Evolutionary conservation across 2,113 vertebrate species (phyloP), one percentile per base, ranked within the genome.

Genomic region (Hippocampus zosterae): DNA sequence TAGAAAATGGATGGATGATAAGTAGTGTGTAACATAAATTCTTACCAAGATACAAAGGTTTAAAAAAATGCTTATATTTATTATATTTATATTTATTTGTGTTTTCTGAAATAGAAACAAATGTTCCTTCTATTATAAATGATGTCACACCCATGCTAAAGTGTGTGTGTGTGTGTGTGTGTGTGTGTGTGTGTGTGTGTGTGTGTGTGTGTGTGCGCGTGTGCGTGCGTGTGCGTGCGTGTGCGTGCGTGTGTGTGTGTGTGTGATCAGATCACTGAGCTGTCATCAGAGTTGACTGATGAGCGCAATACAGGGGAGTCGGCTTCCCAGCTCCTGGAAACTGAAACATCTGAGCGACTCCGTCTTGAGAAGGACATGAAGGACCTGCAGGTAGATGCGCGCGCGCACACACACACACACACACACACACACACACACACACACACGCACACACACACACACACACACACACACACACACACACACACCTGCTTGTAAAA

Each of bases 261-360:
- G 8, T 27, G 27, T 56, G 46, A n/a, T 55, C 87, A 98, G 97
- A 94, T 99, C 86, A 92, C 96, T 10, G 97, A 99, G 86, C 84
- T 99, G 86, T 96, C 95, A 1, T 95, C 96, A 16, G 97, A 99
- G 91, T 93, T 99, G 81, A 92, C 95, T 0, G 97, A 99, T 91
- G 97, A 99, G 87, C 89, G 97, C 0, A 97, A 98, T 91, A 96
- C 96, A 0, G 95, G 95, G 3, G 97, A 99, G 87, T 97, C 97
- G 0, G 94, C 96, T n/a, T 95, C 96, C 65, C 96, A 99, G 91
- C 93, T 98, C 84, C 92, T 99, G 84, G 96, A 98, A 69, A 91
- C 92, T 0, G 97, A 98, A 91, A 95, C 94, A 0, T 93, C 95
- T 0, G 96, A 99, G 88, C 92, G 96, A 76, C 93, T 98, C 21